phyloP scores from a whole-genome alignment of 2,113 vertebrate species.

The Turdus rufiventris region DNA sequence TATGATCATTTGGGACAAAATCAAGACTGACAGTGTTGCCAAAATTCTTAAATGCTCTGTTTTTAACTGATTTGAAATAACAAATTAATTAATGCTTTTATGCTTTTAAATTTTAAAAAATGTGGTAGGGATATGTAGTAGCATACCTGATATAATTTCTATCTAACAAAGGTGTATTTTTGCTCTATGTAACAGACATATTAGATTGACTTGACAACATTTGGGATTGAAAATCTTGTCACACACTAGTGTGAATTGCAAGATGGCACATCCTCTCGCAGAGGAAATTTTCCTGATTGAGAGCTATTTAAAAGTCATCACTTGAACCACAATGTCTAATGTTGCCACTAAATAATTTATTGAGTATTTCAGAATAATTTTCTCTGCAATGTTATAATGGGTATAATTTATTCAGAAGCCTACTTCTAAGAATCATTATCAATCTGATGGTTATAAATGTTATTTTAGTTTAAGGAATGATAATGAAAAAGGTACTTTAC shows the following conservation, averaged over 20 bases:
- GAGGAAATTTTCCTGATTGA: not conserved
- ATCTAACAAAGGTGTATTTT: not conserved
- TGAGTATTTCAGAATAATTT: not conserved
- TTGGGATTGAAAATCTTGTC: not conserved
- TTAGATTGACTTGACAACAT: not conserved
- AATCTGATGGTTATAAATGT: not conserved
- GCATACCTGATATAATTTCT: not conserved
- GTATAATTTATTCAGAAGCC: slow-evolving; percentile 8
- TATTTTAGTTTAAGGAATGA: not conserved
- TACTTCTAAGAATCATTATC: not conserved
- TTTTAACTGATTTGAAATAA: not conserved
- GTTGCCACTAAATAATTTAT: slow-evolving; percentile 8
- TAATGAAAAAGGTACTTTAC: not conserved
- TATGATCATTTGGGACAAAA: not conserved
- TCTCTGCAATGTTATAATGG: not conserved
- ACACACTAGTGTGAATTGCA: not conserved
- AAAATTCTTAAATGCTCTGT: not conserved
- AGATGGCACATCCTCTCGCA: not conserved
- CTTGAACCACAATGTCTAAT: not conserved
- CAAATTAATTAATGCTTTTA: not conserved
- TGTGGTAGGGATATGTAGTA: not conserved
- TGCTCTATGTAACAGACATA: not conserved
- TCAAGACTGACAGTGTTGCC: not conserved
- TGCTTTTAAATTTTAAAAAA: not conserved
- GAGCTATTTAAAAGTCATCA: not conserved